Evolutionary conservation across 2,113 vertebrate species (phyloP), one percentile per base, ranked within the genome.

Genomic region (Deroptyus accipitrinus): DNA sequence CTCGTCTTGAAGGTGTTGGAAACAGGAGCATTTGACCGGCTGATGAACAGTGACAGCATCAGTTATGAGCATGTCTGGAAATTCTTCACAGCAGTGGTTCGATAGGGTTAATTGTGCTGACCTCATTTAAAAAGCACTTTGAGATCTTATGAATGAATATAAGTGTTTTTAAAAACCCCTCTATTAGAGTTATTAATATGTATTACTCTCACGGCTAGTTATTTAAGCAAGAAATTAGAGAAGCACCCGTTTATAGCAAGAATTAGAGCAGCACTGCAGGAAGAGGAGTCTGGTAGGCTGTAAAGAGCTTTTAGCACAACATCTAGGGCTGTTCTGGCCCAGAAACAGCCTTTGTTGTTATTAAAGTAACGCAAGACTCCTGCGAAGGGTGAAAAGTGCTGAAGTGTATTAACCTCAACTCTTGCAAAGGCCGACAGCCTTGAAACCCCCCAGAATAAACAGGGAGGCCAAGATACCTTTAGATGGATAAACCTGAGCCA

Each of bases 71-170:
- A 64, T 42, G 67, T 44, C 72, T 83, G 77, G 62, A 75, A 84
- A 63, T 74, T 90, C 90, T 83, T 66, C 23, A 3, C 33, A 87
- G 84, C 83, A 39, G 66, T 44, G 72, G 28, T 79, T 86, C 11
- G 1, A 22, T 37, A 54, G 80, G 66, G 89, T 86, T 83, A 88
- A 83, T 92, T 73, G 12, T 33, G 48, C 75, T 91, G 90, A 83
- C 93, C 95, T 96, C 82, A 90, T 96, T 97, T 96, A 94, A 80
- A 91, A 90, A 90, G 54, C 75, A 88, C 75, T 95, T 95, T 63
- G 75, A 95, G 78, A 62, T 90, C 67, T 70, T 95, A 79, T 88
- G 84, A 94, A 94, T 95, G 87, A 88, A 90, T 90, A 9, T 27
- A 80, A 79, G 75, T 19, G 13, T 76, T 91, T 48, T 3, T 13